These are phyloP conservation scores for Rugalucina vietnamica DNA, from an alignment of 2,888 invertebrate genomes.

Conservation along the genomic window DNA sequence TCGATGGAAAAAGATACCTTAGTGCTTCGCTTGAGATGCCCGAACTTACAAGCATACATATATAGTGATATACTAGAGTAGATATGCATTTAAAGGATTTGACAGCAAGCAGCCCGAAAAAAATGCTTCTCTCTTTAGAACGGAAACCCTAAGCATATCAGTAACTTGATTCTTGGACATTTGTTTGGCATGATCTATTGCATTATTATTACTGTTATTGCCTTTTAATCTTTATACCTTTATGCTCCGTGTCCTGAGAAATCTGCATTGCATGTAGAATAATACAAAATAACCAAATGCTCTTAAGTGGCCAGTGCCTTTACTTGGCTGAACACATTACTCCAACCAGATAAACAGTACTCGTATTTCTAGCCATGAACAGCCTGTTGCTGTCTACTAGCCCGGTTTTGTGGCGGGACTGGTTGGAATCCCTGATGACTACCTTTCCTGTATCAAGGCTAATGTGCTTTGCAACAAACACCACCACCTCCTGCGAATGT, in stretches of 20 bases:
- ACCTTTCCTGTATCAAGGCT: neutral
- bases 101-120: neutral
- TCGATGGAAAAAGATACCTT: neutral
- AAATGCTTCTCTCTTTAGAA: neutral
- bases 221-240: too few species aligned
- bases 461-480: neutral
- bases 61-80: neutral
- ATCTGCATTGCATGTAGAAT: too few species aligned
- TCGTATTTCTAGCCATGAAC: neutral
- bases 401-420: neutral
- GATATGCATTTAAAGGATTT: too few species aligned
- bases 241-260: too few species aligned
- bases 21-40: neutral
- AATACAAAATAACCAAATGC: too few species aligned
- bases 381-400: neutral
- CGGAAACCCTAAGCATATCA: neutral
- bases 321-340: too few species aligned
- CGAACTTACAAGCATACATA: neutral
- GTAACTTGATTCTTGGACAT: neutral
- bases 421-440: neutral
- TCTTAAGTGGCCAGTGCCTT: too few species aligned
- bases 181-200: neutral
- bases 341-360: neutral
- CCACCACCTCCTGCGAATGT: neutral
- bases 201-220: too few species aligned